Evolutionary conservation across 2,797 vertebrate species (phyloP), one percentile per base, ranked within the genome.

Genomic region (Acanthopagrus latus): DNA sequence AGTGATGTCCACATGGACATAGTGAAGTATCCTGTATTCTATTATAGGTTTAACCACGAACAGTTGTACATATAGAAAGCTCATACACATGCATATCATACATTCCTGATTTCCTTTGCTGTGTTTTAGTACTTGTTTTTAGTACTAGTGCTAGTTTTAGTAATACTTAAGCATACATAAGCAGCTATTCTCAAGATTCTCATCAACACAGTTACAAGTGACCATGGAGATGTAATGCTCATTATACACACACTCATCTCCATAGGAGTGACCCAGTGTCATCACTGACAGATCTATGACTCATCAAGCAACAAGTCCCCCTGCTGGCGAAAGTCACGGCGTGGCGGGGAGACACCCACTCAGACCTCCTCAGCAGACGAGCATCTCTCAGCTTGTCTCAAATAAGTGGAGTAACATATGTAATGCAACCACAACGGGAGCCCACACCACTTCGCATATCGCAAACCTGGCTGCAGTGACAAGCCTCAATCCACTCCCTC

Each of bases 21-120:
- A 48, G 25, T 23, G 29, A 13, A 23, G 12, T 38, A 43, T 29
- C 38, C 25, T 33, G n/a, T 29, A 60, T 43, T 66, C 13, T 29
- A 43, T 72, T 69, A 58, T 7, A 27, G 18, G 6, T 6, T 2
- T 46, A 12, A 18, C n/a, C 65, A 71, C 44, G 55, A 21, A 66
- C 5, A 65, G 13, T 51, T 47, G 43, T 47, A 27, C 20, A 73
- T 13, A 58, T n/a, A 7, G 44, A 76, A 48, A 70, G 13, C 23
- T 38, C 8, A 74, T 18, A 81, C 38, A 47, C 50, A 58, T 64
- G 20, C 59, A 83, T 57, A 64, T 75, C 55, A 66, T 76, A 56
- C 77, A 77, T 71, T 59, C 70, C 48, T 64, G 67, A 73, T 74
- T 76, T 29, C 13, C 9, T 78, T 76, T 68, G 64, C 7, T 58